Conservation (phyloP, 1,140 invertebrate genomes). For the Leptinotarsa texana region DNA sequence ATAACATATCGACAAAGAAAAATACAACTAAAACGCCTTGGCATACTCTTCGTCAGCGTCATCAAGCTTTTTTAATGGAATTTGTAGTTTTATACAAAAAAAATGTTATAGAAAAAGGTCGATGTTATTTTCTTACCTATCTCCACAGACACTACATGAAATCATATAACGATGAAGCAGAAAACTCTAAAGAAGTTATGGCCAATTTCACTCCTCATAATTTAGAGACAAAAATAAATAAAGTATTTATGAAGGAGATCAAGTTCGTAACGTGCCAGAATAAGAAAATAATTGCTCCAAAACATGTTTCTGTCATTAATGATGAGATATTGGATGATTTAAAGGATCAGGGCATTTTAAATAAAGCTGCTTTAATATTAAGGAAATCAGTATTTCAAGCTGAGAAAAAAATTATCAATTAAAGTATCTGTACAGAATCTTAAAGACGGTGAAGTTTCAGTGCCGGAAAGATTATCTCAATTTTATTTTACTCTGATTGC, state of each 20-base stretch:
- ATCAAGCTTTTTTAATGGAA: conserved; percentile 35
- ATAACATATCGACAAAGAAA: conserved; percentile 33
- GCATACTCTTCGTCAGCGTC: conserved; percentile 25
- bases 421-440: background rate
- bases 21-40: conserved; percentile 31
- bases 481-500: conserved; percentile 15
- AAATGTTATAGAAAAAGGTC: conserved; percentile 39
- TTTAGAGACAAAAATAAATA: conserved; percentile 38
- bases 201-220: conserved; percentile 33
- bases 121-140: conserved; percentile 32
- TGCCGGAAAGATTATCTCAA: conserved; percentile 25
- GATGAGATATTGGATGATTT: conserved; percentile 33
- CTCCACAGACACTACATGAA: conserved; percentile 30
- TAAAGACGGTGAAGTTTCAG: conserved; percentile 34
- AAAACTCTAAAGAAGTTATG: conserved; percentile 5
- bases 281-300: conserved; percentile 36
- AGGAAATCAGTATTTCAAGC: background rate
- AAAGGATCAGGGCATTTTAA: conserved; percentile 37
- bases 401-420: conserved; percentile 7
- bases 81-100: conserved; percentile 35
- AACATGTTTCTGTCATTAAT: conserved; percentile 30
- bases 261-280: conserved; percentile 33
- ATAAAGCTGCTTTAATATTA: conserved; percentile 39
- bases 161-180: conserved; percentile 2
- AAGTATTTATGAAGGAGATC: conserved; percentile 32